Evolutionary conservation across 2,113 vertebrate genomes (phyloP).

Genomic region (Perca flavescens): DNA sequence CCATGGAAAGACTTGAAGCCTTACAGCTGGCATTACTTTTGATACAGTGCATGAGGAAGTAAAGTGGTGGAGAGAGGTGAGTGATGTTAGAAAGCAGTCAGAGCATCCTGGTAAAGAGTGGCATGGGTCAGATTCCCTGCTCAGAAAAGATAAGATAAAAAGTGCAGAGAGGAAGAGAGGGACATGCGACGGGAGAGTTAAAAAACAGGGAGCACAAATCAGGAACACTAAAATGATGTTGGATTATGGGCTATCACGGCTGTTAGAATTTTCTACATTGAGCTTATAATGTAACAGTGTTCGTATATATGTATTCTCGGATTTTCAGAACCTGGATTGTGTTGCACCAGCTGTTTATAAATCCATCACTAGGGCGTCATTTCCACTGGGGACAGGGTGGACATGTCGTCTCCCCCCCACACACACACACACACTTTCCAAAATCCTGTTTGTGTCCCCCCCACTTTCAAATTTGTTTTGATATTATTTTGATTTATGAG

Average conservation of each 20-base stretch:
- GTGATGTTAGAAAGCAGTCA: conserved; percentile 48
- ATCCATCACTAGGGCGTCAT: background rate
- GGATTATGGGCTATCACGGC: conserved; percentile 19
- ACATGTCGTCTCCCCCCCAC: too few relatives aligned
- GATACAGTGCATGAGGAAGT: conserved; percentile 34
- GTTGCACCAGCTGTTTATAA: background rate
- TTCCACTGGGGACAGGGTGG: too few relatives aligned
- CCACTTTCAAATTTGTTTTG: too few relatives aligned
- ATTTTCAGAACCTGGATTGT: background rate
- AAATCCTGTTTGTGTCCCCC: too few relatives aligned
- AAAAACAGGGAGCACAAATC: conserved; percentile 52
- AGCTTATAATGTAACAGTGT: conserved; percentile 1
- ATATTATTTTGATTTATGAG: too few relatives aligned
- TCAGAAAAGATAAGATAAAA: conserved; percentile 37
- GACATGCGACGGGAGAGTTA: background rate
- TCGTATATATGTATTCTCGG: background rate
- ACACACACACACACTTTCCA: too few relatives aligned
- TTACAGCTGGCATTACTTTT: conserved; percentile 25
- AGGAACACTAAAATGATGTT: conserved; percentile 23
- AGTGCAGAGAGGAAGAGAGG: conserved; percentile 56
- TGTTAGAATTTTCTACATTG: conserved; percentile 35
- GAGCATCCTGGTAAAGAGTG: conserved; percentile 39
- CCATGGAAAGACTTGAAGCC: conserved; percentile 12
- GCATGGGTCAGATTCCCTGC: conserved; percentile 2
- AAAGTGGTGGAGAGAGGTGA: conserved; percentile 47